A percentile compares a stretch with the other conserved stretches of the same genome.
Evolutionary conservation across 2,888 invertebrate species (phyloP).

Genomic region (Drosophila cracens): DNA sequence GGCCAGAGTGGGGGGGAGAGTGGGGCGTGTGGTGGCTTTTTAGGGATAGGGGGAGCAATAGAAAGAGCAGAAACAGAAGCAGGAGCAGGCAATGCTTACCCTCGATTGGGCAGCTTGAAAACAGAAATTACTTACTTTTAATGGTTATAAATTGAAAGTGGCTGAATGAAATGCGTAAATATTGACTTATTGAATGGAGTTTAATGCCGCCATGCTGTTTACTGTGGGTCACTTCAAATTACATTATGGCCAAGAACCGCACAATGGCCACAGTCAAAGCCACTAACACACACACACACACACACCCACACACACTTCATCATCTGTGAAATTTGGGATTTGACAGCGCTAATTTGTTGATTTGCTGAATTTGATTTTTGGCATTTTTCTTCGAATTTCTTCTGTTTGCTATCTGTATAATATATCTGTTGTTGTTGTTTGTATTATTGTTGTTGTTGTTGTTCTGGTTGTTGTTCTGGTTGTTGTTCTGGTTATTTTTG

Average conservation of each 20-base stretch:
- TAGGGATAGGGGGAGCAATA: not conserved
- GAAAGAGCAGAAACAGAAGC: not conserved
- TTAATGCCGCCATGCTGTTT: conserved; percentile 40
- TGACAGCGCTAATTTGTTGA: conserved; percentile 79
- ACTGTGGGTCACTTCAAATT: conserved; percentile 58
- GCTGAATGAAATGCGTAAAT: conserved; percentile 79
- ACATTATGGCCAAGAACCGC: conserved; percentile 47
- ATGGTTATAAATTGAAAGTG: conserved; percentile 79
- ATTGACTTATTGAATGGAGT: conserved; percentile 71
- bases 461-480: conserved; percentile 6
- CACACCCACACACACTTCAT: conserved; percentile 1
- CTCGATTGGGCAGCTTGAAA: conserved; percentile 48
- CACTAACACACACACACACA: not conserved
- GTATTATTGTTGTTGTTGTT: conserved; percentile 11
- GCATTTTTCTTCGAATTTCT: conserved; percentile 15
- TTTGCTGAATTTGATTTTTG: conserved; percentile 75
- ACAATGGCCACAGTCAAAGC: conserved; percentile 15
- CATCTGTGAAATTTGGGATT: conserved; percentile 36
- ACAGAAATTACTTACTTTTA: conserved; percentile 74
- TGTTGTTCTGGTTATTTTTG: conserved; percentile 10
- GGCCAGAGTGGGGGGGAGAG: not conserved
- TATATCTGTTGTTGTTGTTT: conserved; percentile 14
- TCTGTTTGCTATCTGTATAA: conserved; percentile 28
- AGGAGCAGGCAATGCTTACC: conserved; percentile 28
- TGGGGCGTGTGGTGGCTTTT: not conserved